A percentile compares a stretch with the other conserved stretches of the same genome.
phyloP scores from a whole-genome alignment of 2,113 vertebrate genomes.

The Meleagris gallopavo region DNA sequence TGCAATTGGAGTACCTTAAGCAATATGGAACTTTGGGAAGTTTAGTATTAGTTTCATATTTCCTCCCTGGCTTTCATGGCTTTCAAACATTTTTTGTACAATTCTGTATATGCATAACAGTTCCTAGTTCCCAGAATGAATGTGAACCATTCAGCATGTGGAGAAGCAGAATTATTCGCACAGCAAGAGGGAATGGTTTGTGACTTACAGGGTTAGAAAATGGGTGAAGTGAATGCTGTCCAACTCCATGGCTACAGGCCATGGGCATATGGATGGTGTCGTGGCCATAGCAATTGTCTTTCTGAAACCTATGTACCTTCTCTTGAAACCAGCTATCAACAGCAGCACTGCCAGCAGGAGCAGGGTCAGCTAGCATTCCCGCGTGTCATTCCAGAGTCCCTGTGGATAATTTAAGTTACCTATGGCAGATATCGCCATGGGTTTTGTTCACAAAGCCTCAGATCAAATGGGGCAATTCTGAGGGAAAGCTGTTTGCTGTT shows the following conservation, averaged over 20 bases:
- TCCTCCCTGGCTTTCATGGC: too few relatives aligned
- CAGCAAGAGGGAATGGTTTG: neutral
- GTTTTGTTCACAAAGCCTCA: neutral
- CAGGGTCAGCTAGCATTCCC: neutral
- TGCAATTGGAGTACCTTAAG: neutral
- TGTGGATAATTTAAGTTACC: neutral
- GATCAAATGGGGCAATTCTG: neutral
- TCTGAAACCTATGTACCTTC: neutral
- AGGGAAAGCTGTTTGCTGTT: neutral
- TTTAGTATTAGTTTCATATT: neutral
- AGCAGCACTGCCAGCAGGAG: neutral
- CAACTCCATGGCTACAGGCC: neutral
- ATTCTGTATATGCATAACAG: neutral
- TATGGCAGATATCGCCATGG: neutral
- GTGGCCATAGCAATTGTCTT: neutral
- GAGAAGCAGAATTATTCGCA: neutral
- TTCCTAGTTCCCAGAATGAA: neutral
- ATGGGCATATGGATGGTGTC: neutral
- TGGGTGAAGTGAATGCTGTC: neutral
- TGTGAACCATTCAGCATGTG: neutral
- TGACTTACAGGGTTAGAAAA: neutral
- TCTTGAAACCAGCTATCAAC: neutral
- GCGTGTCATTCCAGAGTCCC: accelerated
- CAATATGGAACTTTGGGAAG: neutral
- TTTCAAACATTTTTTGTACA: neutral